Conservation (phyloP, 2,888 invertebrate species). For the Uropetala carovei region DNA sequence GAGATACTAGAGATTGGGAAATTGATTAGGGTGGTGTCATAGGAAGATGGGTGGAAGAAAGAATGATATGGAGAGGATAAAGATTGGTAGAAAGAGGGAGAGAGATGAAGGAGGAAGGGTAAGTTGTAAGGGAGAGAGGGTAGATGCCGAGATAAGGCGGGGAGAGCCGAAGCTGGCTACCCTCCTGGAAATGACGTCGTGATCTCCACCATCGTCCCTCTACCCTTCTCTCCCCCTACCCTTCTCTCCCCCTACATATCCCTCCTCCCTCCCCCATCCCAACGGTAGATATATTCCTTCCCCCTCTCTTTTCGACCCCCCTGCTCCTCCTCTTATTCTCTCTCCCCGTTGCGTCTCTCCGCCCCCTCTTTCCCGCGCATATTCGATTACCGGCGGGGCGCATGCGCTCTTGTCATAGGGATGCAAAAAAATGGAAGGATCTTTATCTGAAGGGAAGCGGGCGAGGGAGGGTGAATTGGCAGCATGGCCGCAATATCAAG, state of each 20-base stretch:
- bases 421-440: conserved; percentile 27
- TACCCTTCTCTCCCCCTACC: background rate
- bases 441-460: background rate
- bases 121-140: background rate
- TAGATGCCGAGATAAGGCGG: background rate
- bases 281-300: too few species aligned
- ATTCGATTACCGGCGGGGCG: conserved; percentile 55
- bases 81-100: too few species aligned
- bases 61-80: too few species aligned
- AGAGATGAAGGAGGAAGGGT: background rate
- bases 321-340: background rate
- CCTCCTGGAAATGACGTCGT: background rate
- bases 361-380: conserved; percentile 48
- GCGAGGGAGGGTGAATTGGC: too few species aligned
- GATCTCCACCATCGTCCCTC: background rate
- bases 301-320: background rate
- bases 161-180: conserved; percentile 34
- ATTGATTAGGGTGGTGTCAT: too few species aligned
- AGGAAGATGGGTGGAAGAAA: too few species aligned
- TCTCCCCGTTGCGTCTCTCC: background rate
- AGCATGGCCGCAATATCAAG: background rate
- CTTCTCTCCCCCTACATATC: background rate
- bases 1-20: too few species aligned
- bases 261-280: too few species aligned
- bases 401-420: conserved; percentile 40